Percentiles rank a stretch among this genome's conserved stretches.
These are phyloP conservation scores for Paralvinella palmiformis DNA, from an alignment of 1,140 invertebrate genomes.

Conservation along the genomic window DNA sequence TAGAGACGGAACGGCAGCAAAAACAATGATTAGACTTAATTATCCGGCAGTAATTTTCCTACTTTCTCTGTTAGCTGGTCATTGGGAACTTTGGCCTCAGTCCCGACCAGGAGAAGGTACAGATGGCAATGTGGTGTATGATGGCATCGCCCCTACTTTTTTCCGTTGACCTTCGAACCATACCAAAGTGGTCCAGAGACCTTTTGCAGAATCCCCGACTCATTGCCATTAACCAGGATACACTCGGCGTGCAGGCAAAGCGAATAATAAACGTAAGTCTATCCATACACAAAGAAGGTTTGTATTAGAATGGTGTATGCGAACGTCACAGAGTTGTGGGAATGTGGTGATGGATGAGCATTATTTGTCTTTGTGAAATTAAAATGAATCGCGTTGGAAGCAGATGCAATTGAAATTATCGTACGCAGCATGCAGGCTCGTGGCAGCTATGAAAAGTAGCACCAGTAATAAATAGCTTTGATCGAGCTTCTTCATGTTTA, in stretches of 20 bases:
- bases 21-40: background rate
- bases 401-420: background rate
- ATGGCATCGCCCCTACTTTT: constrained; percentile 50
- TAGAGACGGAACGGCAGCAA: background rate
- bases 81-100: constrained; percentile 24
- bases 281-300: background rate
- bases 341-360: background rate
- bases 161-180: constrained; percentile 65
- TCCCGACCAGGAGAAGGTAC: constrained; percentile 40
- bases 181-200: constrained; percentile 80
- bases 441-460: background rate
- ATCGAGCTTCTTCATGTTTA: too few relatives aligned
- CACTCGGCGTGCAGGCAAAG: constrained; percentile 72
- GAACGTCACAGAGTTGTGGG: background rate
- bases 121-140: constrained; percentile 52
- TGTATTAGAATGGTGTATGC: background rate
- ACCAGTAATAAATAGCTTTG: too few relatives aligned
- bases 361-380: background rate
- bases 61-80: constrained; percentile 9
- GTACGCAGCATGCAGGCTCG: background rate
- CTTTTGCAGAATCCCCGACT: constrained; percentile 88
- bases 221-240: constrained; percentile 90
- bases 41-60: background rate
- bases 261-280: constrained; percentile 15
- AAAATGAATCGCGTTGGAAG: background rate